Evolutionary conservation across 2,113 vertebrate genomes (phyloP).

Genomic region (Morone saxatilis): DNA sequence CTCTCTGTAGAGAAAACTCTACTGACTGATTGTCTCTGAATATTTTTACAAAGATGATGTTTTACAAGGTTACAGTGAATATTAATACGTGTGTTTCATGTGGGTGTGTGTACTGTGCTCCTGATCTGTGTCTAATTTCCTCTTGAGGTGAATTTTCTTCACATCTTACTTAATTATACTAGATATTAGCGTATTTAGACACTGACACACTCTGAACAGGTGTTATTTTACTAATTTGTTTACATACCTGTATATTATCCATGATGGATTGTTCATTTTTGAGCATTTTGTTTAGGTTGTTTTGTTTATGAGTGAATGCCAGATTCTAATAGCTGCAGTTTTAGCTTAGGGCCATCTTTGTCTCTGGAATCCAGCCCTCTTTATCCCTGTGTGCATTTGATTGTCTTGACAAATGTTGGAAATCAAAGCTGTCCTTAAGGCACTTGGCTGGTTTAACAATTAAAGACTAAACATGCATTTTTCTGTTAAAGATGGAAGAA

Average conservation of each 20-base stretch:
- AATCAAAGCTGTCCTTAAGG: conserved; percentile 28
- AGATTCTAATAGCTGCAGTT: conserved; percentile 45
- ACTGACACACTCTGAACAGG: neutral
- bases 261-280: neutral
- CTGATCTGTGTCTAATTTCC: conserved; percentile 5
- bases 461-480: conserved; percentile 32
- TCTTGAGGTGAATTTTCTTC: neutral
- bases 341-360: conserved; percentile 20
- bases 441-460: conserved; percentile 6
- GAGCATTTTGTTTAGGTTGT: neutral
- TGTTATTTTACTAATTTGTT: conserved; percentile 21
- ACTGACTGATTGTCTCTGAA: conserved; percentile 15
- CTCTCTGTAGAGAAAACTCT: conserved; percentile 32
- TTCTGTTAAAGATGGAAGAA: conserved; percentile 11
- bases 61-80: conserved; percentile 19
- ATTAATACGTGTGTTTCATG: conserved; percentile 3
- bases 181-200: too few species aligned
- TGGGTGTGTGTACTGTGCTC: neutral
- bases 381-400: conserved; percentile 31
- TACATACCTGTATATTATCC: neutral
- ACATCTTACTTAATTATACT: neutral
- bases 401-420: conserved; percentile 44
- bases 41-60: conserved; percentile 26
- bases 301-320: conserved; percentile 6
- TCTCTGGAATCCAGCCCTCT: conserved; percentile 3